These are phyloP conservation scores for Zonitis immaculata DNA, from an alignment of 2,888 invertebrate genomes.

Conservation along the genomic window DNA sequence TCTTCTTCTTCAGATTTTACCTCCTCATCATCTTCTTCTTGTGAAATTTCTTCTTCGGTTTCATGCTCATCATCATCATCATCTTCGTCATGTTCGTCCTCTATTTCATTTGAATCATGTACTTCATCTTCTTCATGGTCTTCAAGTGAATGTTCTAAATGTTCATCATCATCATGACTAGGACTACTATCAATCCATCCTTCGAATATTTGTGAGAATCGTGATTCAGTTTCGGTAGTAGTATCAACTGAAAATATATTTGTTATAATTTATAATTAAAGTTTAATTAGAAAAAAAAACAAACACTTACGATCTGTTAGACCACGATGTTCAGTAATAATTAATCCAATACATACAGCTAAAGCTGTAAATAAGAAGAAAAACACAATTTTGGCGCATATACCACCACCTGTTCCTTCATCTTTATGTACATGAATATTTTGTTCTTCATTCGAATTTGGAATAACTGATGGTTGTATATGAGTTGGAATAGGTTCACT, in stretches of 20 bases:
- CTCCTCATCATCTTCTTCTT: constrained; percentile 28
- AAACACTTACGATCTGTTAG: constrained; percentile 73
- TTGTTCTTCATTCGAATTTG: constrained; percentile 56
- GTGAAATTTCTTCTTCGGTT: constrained; percentile 17
- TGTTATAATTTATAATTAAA: neutral
- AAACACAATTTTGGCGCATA: constrained; percentile 80
- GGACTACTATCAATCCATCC: constrained; percentile 70
- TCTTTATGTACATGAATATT: constrained; percentile 75
- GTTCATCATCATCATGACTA: constrained; percentile 37
- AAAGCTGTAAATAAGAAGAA: constrained; percentile 69
- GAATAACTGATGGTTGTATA: constrained; percentile 34
- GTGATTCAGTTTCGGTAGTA: constrained; percentile 57
- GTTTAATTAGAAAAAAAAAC: constrained; percentile 9
- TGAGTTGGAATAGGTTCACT: constrained; percentile 34
- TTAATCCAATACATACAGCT: constrained; percentile 68
- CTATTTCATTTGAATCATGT: constrained; percentile 36
- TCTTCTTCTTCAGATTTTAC: constrained; percentile 39
- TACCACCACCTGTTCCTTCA: constrained; percentile 72
- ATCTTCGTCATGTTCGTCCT: constrained; percentile 39
- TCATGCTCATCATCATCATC: constrained; percentile 29
- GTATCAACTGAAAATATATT: constrained; percentile 51
- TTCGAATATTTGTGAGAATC: constrained; percentile 70
- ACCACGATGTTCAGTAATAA: constrained; percentile 75
- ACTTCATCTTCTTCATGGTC: constrained; percentile 43
- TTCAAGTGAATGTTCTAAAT: constrained; percentile 36